Conservation (phyloP, 1,140 invertebrate species). For the Cyphomyrmex costatus region DNA sequence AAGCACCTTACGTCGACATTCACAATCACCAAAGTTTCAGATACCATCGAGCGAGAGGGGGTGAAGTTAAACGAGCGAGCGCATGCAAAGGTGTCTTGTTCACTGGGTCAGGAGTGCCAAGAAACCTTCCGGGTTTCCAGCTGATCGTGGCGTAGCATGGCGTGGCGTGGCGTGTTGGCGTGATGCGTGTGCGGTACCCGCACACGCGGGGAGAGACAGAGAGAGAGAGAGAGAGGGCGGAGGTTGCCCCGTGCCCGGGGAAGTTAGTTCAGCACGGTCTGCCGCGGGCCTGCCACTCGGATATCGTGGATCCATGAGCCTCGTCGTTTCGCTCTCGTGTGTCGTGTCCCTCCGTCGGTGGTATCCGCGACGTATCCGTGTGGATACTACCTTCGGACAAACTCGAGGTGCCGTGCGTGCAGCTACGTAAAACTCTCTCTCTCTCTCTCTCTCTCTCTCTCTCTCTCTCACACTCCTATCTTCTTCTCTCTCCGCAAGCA, state of each 20-base stretch:
- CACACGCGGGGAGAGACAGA: conserved; percentile 60
- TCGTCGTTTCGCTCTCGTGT: conserved; percentile 43
- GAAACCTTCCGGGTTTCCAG: conserved; percentile 83
- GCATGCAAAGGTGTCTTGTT: conserved; percentile 84
- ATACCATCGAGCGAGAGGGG: conserved; percentile 48
- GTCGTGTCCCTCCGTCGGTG: conserved; percentile 51
- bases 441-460: neutral
- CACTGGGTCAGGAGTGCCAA: conserved; percentile 85
- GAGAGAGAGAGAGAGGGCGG: conserved; percentile 55
- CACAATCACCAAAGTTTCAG: conserved; percentile 43
- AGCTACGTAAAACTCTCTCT: conserved; percentile 8
- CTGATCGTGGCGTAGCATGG: conserved; percentile 80
- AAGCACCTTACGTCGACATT: conserved; percentile 13
- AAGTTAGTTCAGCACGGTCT: conserved; percentile 30
- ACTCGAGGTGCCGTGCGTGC: conserved; percentile 52
- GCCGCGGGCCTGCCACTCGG: conserved; percentile 58
- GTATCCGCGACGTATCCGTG: conserved; percentile 55
- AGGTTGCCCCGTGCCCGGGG: conserved; percentile 29
- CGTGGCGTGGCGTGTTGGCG: conserved; percentile 78
- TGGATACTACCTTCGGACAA: conserved; percentile 26
- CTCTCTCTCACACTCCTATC: neutral
- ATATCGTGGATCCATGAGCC: conserved; percentile 68
- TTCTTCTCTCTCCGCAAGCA: conserved; percentile 46
- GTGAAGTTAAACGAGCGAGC: conserved; percentile 77
- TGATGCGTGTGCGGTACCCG: conserved; percentile 82